Percentiles rank a stretch among this genome's conserved stretches.
These are phyloP conservation scores for Spilogale gracilis DNA, from an alignment of 2,113 vertebrate species.

Conservation along the genomic window DNA sequence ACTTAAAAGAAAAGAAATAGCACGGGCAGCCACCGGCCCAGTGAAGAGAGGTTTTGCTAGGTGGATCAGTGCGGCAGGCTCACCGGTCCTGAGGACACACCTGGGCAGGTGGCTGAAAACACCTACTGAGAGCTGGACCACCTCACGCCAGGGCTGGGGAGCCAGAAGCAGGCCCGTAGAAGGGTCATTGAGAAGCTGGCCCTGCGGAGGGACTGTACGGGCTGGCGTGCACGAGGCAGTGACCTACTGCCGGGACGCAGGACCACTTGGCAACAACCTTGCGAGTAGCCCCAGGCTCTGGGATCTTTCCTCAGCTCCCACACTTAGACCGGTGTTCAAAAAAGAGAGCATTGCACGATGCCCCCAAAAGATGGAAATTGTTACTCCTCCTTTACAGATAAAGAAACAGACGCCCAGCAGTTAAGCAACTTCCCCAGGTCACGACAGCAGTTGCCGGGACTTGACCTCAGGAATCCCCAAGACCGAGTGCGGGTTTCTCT, in stretches of 20 bases:
- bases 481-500: not conserved
- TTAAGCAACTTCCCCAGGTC: not conserved
- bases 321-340: not conserved
- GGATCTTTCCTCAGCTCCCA: not conserved
- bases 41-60: not conserved
- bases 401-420: not conserved
- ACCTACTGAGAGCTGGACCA: fast-evolving
- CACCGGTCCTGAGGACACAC: fast-evolving
- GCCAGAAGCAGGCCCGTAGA: fast-evolving
- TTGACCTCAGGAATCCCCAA: constrained; percentile 30
- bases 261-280: not conserved
- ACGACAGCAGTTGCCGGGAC: not conserved
- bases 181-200: not conserved
- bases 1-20: not conserved
- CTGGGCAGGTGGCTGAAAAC: not conserved
- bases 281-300: not conserved
- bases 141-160: not conserved
- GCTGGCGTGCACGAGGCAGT: fast-evolving
- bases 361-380: not conserved
- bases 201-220: fast-evolving
- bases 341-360: not conserved
- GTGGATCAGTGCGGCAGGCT: fast-evolving
- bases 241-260: too few species aligned
- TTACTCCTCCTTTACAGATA: not conserved
- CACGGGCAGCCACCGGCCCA: not conserved